Base-by-base conservation (phyloP, 1,140 invertebrate species). In the Pseudomyrmex flavicornis region DNA sequence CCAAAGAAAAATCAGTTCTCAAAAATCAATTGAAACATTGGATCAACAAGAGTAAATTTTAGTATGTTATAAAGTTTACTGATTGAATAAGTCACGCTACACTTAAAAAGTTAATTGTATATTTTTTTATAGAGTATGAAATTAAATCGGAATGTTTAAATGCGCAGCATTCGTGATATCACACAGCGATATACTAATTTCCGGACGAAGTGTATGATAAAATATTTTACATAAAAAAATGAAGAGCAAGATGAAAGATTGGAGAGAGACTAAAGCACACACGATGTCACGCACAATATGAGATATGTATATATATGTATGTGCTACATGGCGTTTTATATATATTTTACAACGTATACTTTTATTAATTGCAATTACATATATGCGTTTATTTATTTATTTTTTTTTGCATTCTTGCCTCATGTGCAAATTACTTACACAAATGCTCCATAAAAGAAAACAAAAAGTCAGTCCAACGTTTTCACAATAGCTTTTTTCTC, bases 361-460 rank as follows among this genome's bases (percentile, higher is more conserved):
- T 84, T 84, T 84, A 84, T 84, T 84, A 84, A 72, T 82, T 80
- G 68, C 58, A 82, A 59, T 82, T 84, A 84, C 76, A 84, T 82
- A 61, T 66, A 82, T 84, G 68, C 48, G 26, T 74, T 72, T 17
- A 17, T 17, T 17, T 17, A 17, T 17, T 17, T 17, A 17, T 17
- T 62, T 80, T 44, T 80, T 82, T 44, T 82, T 82, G 46, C 66
- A 62, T 63, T 82, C 52, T 82, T 82, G 56, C 66, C 26, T 17
- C 76, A 72, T n/a, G 70, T 84, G 83, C 76, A 56, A 82, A 54
- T 84, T 84, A 84, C 83, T 84, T 84, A 84, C 83, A 84, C 76
- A 84, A 77, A 77, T 72, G 65, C 48, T 82, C 61, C 66, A 72
- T 35, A 79, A 79, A 79, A 84, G 79, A 13, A 74, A 82, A 75